Conservation (phyloP, 2,797 vertebrate species). For the Phoebastria nigripes region DNA sequence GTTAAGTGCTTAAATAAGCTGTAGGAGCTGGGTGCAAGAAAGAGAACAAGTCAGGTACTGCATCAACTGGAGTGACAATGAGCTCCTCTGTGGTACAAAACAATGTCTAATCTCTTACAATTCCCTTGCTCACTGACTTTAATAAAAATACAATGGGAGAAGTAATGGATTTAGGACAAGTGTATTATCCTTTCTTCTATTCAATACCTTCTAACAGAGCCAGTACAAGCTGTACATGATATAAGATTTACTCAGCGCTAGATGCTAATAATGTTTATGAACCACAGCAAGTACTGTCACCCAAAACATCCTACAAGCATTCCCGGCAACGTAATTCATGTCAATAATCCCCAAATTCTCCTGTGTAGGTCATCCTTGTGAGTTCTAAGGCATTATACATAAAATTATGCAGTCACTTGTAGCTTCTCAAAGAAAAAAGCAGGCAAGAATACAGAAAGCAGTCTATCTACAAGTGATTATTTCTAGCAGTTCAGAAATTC, state of each 20-base stretch:
- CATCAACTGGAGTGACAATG: neutral
- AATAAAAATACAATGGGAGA: conserved; percentile 47
- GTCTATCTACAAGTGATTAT: neutral
- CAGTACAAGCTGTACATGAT: neutral
- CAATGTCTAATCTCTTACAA: conserved; percentile 46
- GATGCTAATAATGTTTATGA: neutral
- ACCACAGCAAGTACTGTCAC: neutral
- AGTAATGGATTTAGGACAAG: conserved; percentile 42
- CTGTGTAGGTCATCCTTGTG: neutral
- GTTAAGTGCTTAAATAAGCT: conserved; percentile 9
- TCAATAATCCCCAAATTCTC: neutral
- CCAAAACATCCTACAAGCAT: neutral
- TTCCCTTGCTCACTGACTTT: conserved; percentile 30
- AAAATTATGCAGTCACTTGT: neutral
- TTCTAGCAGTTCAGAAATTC: neutral
- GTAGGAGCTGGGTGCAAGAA: neutral
- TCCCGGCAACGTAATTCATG: neutral
- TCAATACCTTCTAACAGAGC: neutral
- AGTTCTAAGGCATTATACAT: neutral
- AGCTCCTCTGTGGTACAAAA: conserved; percentile 11
- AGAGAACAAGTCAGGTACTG: conserved; percentile 14
- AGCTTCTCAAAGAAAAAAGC: neutral
- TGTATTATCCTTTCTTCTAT: neutral
- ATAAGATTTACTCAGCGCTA: neutral
- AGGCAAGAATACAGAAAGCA: neutral